These are phyloP conservation scores for Galagoides demidoff DNA, from an alignment of 2,797 vertebrate genomes.

Conservation along the genomic window DNA sequence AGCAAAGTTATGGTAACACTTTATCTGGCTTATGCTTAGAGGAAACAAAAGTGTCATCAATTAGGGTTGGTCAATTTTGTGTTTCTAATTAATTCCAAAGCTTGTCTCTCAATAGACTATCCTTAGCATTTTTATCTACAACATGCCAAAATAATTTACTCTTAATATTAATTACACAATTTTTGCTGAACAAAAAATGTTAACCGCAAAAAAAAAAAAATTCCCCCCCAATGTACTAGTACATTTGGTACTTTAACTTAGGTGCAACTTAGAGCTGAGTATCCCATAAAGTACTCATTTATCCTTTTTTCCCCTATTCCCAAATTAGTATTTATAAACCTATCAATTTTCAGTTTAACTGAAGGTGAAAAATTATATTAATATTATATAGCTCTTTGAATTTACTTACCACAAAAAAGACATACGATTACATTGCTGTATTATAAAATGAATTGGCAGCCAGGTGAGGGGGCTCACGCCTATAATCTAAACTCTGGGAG, in stretches of 20 bases:
- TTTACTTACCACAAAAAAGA: background rate
- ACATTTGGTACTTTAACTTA: background rate
- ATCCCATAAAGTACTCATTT: background rate
- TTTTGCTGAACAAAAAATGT: conserved; percentile 17
- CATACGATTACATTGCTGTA: background rate
- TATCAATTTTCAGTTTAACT: conserved; percentile 3
- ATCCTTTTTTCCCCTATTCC: background rate
- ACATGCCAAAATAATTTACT: conserved; percentile 44
- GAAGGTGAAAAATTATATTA: background rate
- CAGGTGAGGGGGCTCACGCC: no score
- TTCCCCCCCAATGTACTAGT: background rate
- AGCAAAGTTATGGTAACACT: background rate
- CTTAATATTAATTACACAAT: background rate
- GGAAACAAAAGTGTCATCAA: background rate
- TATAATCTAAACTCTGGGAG: no score
- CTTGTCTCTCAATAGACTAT: background rate
- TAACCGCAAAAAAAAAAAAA: background rate
- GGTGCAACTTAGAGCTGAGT: background rate
- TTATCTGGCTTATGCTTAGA: background rate
- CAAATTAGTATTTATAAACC: conserved; percentile 10
- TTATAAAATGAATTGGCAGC: background rate
- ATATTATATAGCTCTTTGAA: background rate
- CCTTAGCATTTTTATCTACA: background rate
- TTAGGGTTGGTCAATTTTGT: background rate
- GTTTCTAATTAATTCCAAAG: conserved; percentile 45